Evolutionary conservation across 2,797 vertebrate genomes (phyloP).

Genomic region (Lacerta agilis): DNA sequence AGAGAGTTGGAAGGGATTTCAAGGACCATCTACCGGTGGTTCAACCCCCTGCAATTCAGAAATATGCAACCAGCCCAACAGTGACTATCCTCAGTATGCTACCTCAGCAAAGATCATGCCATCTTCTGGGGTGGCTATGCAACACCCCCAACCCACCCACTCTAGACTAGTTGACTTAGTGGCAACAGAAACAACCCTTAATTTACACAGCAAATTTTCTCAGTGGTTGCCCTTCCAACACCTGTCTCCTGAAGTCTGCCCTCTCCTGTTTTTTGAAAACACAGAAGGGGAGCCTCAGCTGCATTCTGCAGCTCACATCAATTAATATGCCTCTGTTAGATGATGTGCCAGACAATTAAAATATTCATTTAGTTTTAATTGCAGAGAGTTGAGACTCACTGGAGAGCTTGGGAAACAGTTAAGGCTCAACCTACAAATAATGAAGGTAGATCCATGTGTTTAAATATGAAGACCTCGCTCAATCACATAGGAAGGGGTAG

Average conservation of each 20-base stretch:
- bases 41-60: too few relatives aligned
- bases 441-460: background rate
- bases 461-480: background rate
- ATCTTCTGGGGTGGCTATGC: too few relatives aligned
- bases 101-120: too few relatives aligned
- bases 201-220: too few relatives aligned
- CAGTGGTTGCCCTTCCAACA: too few relatives aligned
- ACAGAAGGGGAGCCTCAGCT: constrained; percentile 2
- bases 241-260: background rate
- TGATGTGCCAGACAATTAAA: background rate
- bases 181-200: too few relatives aligned
- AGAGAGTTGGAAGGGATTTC: too few relatives aligned
- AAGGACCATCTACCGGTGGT: too few relatives aligned
- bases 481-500: background rate
- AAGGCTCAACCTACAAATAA: background rate
- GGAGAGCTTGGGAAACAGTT: background rate
- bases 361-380: constrained; percentile 16
- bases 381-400: background rate
- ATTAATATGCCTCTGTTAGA: constrained; percentile 5
- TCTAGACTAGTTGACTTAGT: too few relatives aligned
- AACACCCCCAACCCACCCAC: too few relatives aligned
- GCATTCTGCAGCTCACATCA: background rate
- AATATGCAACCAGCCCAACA: too few relatives aligned
- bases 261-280: background rate
- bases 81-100: too few relatives aligned